Conservation (phyloP, 2,797 vertebrate species). For the Acrossocheilus wenchowensis region DNA sequence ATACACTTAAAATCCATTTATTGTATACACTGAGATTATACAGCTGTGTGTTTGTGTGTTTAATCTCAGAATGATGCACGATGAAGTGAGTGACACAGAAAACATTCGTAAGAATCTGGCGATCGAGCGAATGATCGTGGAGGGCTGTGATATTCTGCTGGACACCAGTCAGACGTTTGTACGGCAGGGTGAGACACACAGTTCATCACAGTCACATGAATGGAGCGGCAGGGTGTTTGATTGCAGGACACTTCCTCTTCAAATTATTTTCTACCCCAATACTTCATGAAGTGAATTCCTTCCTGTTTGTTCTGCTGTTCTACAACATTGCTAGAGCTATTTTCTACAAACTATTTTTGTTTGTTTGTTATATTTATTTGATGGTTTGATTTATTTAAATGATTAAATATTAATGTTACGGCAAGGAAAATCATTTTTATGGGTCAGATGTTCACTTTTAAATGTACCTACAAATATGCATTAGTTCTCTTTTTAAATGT, state of each 20-base stretch:
- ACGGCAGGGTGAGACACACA: conserved; percentile 84
- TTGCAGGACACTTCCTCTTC: not conserved
- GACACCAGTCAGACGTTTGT: conserved; percentile 97
- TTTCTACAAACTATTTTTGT: not conserved
- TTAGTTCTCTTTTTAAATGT: not conserved
- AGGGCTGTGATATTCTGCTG: conserved; percentile 96
- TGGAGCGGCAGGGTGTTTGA: not conserved
- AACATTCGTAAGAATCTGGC: conserved; percentile 98
- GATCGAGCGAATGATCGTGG: conserved; percentile 97
- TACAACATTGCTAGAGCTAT: not conserved
- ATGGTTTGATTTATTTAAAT: not conserved
- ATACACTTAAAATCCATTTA: not conserved
- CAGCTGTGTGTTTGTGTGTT: not conserved
- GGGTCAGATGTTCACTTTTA: not conserved
- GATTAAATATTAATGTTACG: not conserved
- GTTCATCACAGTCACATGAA: conserved; percentile 66
- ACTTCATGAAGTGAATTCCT: not conserved
- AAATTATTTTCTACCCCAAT: not conserved
- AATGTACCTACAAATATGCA: not conserved
- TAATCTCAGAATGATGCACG: conserved; percentile 90
- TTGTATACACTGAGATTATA: not conserved
- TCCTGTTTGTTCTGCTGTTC: not conserved
- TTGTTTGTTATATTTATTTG: not conserved
- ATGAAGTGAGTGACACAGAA: conserved; percentile 98
- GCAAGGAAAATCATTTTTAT: not conserved